phyloP scores from a whole-genome alignment of 2,888 invertebrate genomes.

The Halocaridina rubra region DNA sequence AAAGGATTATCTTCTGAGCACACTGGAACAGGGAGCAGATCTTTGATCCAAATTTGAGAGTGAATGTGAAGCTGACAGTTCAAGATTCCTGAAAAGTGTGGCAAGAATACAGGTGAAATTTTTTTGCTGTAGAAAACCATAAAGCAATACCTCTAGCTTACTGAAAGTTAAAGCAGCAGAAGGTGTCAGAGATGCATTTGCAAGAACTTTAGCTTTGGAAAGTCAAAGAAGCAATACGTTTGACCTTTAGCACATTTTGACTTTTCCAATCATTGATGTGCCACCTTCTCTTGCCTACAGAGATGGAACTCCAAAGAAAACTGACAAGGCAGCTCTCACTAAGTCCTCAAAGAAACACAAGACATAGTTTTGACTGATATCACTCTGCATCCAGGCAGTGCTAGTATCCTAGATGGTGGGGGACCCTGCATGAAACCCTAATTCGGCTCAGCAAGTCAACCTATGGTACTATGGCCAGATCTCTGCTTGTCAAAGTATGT shows the following conservation, averaged over 20 bases:
- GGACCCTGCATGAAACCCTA: background rate
- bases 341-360: background rate
- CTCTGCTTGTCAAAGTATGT: background rate
- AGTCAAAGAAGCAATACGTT: background rate
- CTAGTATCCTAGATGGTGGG: slow-evolving; percentile 11
- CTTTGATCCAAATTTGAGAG: background rate
- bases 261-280: slow-evolving; percentile 12
- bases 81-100: background rate
- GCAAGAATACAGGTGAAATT: background rate
- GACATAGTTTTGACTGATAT: background rate
- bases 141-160: background rate
- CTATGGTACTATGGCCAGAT: background rate
- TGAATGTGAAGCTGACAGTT: background rate
- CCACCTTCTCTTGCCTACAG: slow-evolving; percentile 4
- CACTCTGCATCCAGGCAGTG: background rate
- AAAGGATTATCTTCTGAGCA: background rate
- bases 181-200: background rate
- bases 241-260: background rate
- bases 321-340: slow-evolving; percentile 4
- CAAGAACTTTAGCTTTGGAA: background rate
- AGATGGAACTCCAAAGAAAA: slow-evolving; percentile 17
- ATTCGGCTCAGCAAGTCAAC: background rate
- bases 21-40: background rate
- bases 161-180: background rate
- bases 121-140: background rate